Evolutionary conservation across 2,113 vertebrate species (phyloP).

Genomic region (Cryptomyrus ogoouensis): DNA sequence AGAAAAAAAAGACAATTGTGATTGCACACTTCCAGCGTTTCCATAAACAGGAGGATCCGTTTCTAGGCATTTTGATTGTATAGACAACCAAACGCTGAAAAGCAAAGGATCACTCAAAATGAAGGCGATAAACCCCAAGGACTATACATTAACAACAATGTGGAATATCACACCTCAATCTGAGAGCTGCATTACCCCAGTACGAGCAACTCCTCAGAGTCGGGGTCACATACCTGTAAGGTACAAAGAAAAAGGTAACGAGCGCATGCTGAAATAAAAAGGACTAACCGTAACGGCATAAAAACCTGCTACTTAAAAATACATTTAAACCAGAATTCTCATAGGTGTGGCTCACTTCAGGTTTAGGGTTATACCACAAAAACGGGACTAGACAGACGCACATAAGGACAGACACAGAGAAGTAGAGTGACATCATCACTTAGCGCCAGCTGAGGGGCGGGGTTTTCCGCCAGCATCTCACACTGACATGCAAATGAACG

Average conservation of each 20-base stretch:
- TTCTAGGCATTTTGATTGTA: neutral
- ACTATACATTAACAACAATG: slow-evolving; percentile 27
- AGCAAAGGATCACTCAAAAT: slow-evolving; percentile 16
- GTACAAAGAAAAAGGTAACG: slow-evolving; percentile 56
- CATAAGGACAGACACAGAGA: slow-evolving; percentile 24
- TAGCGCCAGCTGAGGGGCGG: neutral
- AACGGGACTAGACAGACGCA: slow-evolving; percentile 3
- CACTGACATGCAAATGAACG: neutral
- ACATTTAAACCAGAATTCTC: neutral
- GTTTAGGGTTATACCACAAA: neutral
- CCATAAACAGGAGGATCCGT: neutral
- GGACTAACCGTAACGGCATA: neutral
- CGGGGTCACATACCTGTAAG: slow-evolving; percentile 64
- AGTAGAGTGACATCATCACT: slow-evolving; percentile 5
- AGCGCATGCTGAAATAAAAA: slow-evolving; percentile 25
- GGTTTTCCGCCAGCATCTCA: neutral
- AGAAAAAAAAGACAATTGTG: neutral
- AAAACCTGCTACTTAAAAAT: slow-evolving; percentile 3
- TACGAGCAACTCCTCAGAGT: neutral
- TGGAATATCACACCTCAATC: slow-evolving; percentile 63
- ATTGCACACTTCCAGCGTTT: neutral
- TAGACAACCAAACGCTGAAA: neutral
- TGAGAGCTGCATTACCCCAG: slow-evolving; percentile 25
- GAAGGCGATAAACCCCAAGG: neutral
- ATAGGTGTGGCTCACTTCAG: slow-evolving; percentile 16